These are phyloP conservation scores for Pteropus alecto DNA, from an alignment of 2,113 vertebrate genomes.

Conservation along the genomic window DNA sequence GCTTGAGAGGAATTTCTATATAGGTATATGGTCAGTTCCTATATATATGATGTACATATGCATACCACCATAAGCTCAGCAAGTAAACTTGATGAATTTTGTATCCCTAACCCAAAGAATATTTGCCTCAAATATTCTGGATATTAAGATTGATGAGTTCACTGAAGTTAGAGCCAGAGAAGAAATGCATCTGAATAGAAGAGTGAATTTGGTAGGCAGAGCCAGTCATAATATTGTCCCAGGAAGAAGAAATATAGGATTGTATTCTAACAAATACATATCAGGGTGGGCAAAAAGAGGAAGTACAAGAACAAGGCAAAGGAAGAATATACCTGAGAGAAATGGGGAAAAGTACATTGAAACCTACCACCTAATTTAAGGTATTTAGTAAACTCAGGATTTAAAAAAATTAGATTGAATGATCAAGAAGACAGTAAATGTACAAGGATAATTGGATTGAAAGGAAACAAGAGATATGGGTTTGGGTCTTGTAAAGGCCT, in stretches of 20 bases:
- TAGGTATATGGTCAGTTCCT: background rate
- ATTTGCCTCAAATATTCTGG: background rate
- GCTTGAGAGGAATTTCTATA: background rate
- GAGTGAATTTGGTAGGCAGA: background rate
- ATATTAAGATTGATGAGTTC: background rate
- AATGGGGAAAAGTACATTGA: background rate
- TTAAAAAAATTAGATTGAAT: background rate
- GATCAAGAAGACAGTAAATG: constrained; percentile 8
- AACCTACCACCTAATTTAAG: background rate
- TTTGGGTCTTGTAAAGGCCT: background rate
- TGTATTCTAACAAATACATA: background rate
- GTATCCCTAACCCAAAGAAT: background rate
- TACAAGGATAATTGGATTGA: constrained; percentile 5
- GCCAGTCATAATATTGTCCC: background rate
- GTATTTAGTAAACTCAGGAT: background rate
- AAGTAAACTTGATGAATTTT: constrained; percentile 30
- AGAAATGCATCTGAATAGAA: background rate
- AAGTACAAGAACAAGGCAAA: background rate
- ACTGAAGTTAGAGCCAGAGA: background rate
- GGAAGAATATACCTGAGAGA: background rate
- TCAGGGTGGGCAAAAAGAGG: background rate
- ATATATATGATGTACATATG: background rate
- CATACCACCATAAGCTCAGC: background rate
- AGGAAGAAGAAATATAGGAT: background rate
- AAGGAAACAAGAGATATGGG: background rate